Base-by-base conservation (phyloP, 2,797 vertebrate species). In the Fistularia commersonii region DNA sequence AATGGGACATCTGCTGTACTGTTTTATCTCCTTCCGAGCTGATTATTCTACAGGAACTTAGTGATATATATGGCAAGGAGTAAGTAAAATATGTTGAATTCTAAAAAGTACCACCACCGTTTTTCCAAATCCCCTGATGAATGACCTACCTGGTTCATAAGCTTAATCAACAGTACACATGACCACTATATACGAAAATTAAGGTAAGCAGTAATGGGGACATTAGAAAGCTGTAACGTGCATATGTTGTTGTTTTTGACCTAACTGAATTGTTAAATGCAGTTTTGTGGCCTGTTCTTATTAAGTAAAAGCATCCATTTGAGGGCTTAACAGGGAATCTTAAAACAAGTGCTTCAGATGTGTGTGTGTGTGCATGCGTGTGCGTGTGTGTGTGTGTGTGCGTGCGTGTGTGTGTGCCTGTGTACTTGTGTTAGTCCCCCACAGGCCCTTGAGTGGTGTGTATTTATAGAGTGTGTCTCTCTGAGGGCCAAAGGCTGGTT, bases 401-500 rank as follows among this genome's bases (percentile, higher is more conserved):
- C 42, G 43, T 12, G 40, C 46, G 38, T 61, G 49, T 37, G 55
- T 63, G 55, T 65, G 46, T 57, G 52, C 65, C 41, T 62, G 39
- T 72, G 72, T 68, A 61, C 61, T 65, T 41, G 43, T 43, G 44
- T 23, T 23, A 52, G 67, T 72, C 69, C 80, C 82, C 82, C 83
- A 81, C 75, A 86, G 87, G 83, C 87, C 87, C 87, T 87, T 87
- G 87, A 88, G 87, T 88, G 87, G 82, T 86, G 81, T 85, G 83
- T 88, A 87, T 88, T 87, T 88, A 88, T 87, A 88, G 85, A 71
- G 78, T 85, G 74, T 74, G 63, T 89, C 79, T 88, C 88, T 84
- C 83, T 69, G 64, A 87, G 85, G 84, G 79, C 79, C 82, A 79
- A 63, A 78, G 80, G 69, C 80, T 82, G 82, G 90, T 87, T 90